phyloP scores from a whole-genome alignment of 2,113 vertebrate genomes.

The Peucedramus taeniatus region DNA sequence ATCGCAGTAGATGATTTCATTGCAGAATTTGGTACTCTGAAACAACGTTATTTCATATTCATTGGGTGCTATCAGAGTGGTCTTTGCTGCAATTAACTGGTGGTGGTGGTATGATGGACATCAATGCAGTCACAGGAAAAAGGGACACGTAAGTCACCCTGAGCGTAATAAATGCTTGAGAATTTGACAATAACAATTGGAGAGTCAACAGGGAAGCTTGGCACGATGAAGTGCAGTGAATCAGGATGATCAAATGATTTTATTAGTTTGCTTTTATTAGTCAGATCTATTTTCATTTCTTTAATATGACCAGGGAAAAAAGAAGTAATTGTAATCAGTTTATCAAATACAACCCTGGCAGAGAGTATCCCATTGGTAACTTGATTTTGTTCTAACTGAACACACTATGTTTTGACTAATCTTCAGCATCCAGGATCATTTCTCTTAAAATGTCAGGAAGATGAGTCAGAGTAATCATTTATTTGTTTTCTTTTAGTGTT shows the following conservation, averaged over 20 bases:
- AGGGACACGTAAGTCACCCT: conserved; percentile 33
- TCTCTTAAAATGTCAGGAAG: neutral
- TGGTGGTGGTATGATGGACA: conserved; percentile 49
- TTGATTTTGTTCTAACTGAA: conserved; percentile 36
- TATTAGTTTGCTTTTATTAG: conserved; percentile 81
- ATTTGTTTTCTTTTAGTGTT: conserved; percentile 2
- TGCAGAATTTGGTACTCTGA: neutral
- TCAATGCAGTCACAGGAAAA: neutral
- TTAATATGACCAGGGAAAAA: conserved; percentile 70
- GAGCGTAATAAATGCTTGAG: conserved; percentile 60
- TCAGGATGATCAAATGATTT: conserved; percentile 83
- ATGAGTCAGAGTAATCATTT: neutral
- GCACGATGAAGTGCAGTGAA: conserved; percentile 68
- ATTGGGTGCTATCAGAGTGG: neutral
- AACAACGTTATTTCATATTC: neutral
- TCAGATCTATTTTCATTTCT: conserved; percentile 77
- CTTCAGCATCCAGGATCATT: neutral
- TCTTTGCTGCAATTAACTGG: neutral
- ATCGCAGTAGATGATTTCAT: neutral
- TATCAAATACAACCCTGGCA: conserved; percentile 62
- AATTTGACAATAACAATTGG: conserved; percentile 75
- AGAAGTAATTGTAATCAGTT: conserved; percentile 77
- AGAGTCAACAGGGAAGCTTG: conserved; percentile 77
- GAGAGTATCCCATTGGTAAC: conserved; percentile 24
- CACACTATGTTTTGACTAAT: conserved; percentile 15